A percentile compares a stretch with the other conserved stretches of the same genome.
These are phyloP conservation scores for Drosophila pandora DNA, from an alignment of 1,140 invertebrate species.

Conservation along the genomic window DNA sequence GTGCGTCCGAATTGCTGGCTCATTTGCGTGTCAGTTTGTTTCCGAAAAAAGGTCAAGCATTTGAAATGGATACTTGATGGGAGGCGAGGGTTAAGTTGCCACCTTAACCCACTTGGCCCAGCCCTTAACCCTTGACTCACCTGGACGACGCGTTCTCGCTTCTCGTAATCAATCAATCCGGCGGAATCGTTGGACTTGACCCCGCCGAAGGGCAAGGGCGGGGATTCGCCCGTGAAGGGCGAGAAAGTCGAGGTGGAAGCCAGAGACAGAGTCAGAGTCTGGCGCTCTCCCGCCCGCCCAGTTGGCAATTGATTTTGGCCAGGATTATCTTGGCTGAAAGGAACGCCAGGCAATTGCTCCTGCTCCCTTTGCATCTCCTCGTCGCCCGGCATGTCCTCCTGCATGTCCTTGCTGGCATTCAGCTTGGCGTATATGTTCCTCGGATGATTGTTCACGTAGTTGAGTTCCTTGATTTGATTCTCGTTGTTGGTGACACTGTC, in stretches of 20 bases:
- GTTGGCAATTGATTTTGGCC: conserved; percentile 20
- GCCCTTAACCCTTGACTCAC: conserved; percentile 55
- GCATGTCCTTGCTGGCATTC: conserved; percentile 24
- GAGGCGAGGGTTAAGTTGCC: conserved; percentile 1
- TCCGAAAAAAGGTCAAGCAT: conserved; percentile 35
- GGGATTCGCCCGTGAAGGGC: neutral
- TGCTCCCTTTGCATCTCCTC: conserved; percentile 19
- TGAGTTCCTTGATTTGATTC: conserved; percentile 77
- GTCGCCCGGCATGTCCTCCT: neutral
- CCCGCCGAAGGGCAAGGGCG: conserved; percentile 46
- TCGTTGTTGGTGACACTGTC: conserved; percentile 75
- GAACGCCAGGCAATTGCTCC: conserved; percentile 42
- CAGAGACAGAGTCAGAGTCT: too few relatives aligned
- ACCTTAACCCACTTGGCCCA: neutral
- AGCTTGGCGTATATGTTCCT: conserved; percentile 54
- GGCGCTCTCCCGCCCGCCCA: neutral
- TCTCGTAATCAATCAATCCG: conserved; percentile 75
- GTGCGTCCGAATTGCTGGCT: neutral
- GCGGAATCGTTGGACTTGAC: conserved; percentile 21
- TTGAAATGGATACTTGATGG: conserved; percentile 53
- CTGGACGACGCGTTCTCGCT: conserved; percentile 72
- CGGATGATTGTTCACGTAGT: conserved; percentile 78
- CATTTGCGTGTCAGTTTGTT: neutral
- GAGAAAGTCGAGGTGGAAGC: neutral
- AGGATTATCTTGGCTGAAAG: neutral